These are phyloP conservation scores for Meles meles DNA, from an alignment of 2,113 vertebrate species.

Conservation along the genomic window DNA sequence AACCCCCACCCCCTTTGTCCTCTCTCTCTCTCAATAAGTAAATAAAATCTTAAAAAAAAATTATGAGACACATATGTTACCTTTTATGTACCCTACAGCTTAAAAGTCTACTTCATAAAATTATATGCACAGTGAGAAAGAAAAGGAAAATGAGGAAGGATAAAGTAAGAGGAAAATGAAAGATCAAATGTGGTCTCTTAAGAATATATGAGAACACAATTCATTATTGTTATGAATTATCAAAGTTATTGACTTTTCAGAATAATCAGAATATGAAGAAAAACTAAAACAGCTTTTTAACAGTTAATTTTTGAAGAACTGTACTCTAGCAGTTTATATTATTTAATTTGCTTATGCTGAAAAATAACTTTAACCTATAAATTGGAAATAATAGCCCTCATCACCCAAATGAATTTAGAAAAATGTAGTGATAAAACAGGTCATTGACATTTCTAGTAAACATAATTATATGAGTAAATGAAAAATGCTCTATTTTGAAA, in stretches of 20 bases:
- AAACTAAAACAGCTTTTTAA: neutral
- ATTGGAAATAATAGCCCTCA: slow-evolving; percentile 12
- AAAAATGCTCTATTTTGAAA: neutral
- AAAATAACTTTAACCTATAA: slow-evolving; percentile 1
- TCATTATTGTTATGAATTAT: neutral
- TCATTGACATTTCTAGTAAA: slow-evolving; percentile 41
- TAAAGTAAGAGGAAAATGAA: neutral
- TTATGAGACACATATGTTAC: neutral
- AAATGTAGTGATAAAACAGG: neutral
- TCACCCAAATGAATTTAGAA: slow-evolving; percentile 13
- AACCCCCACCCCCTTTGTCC: fast-evolving
- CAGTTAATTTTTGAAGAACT: neutral
- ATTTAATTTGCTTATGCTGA: neutral
- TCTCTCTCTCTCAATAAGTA: neutral
- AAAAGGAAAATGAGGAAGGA: neutral
- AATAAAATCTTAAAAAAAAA: neutral
- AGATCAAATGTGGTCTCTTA: neutral
- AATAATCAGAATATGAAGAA: neutral
- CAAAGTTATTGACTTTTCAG: neutral
- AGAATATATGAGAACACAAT: neutral
- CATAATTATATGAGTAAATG: slow-evolving; percentile 23
- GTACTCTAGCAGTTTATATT: neutral
- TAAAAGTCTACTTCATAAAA: neutral
- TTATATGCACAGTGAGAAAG: neutral
- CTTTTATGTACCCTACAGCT: neutral